A percentile compares a stretch with the other conserved stretches of the same genome.
Conservation (phyloP, 2,888 invertebrate genomes). For the Aricia artaxerxes region DNA sequence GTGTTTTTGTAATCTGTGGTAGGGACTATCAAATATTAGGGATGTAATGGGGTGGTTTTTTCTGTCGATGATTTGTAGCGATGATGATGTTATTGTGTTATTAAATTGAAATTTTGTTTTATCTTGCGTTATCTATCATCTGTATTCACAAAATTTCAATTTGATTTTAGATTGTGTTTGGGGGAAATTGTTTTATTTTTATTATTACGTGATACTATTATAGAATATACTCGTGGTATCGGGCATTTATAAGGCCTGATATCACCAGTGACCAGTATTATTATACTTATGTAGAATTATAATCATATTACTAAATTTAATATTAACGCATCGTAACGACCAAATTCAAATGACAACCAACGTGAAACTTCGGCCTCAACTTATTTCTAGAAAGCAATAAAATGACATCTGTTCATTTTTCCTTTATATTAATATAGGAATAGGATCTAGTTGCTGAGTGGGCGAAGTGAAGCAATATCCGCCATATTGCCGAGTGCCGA, state of each 20-base stretch:
- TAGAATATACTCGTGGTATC: not conserved
- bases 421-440: slow-evolving; percentile 16
- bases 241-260: not conserved
- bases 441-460: slow-evolving; percentile 24
- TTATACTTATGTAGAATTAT: not conserved
- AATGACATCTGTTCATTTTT: slow-evolving; percentile 21
- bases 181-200: not conserved
- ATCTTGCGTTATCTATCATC: slow-evolving; percentile 35
- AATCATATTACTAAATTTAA: not conserved
- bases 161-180: not conserved
- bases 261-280: not conserved
- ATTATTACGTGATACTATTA: not conserved
- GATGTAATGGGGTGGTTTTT: slow-evolving; percentile 50
- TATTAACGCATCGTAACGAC: not conserved
- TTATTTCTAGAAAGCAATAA: not conserved
- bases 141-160: slow-evolving; percentile 27
- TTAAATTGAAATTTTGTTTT: slow-evolving; percentile 38
- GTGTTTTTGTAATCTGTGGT: slow-evolving; percentile 62
- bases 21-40: slow-evolving; percentile 44
- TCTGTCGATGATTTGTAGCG: slow-evolving; percentile 41
- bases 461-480: slow-evolving; percentile 30
- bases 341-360: not conserved
- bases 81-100: slow-evolving; percentile 39
- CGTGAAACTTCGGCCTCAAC: not conserved
- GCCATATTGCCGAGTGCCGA: slow-evolving; percentile 21